These are phyloP conservation scores for Xenops minutus DNA, from an alignment of 2,797 vertebrate genomes.

Conservation along the genomic window DNA sequence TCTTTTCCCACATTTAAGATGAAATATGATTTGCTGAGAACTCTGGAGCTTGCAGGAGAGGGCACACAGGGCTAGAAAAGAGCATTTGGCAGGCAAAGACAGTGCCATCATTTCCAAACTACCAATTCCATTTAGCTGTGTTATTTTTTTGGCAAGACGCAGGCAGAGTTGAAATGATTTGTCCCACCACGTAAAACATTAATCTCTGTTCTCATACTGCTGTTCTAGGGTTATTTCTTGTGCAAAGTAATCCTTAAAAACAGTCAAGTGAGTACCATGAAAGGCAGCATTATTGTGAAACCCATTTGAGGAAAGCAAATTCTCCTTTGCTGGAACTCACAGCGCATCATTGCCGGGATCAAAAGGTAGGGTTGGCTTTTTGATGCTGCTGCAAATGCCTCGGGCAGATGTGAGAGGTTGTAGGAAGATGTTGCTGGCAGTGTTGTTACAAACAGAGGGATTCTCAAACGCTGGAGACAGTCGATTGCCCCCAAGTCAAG, in stretches of 20 bases:
- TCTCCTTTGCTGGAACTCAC: not conserved
- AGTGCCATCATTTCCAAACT: not conserved
- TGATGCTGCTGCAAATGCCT: not conserved
- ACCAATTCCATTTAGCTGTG: not conserved
- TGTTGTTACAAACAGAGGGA: not conserved
- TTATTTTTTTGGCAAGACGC: not conserved
- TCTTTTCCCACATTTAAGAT: not conserved
- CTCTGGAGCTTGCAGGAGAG: not conserved
- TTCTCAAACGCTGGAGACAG: not conserved
- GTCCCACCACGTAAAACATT: not conserved
- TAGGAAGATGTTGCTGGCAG: not conserved
- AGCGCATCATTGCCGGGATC: not conserved
- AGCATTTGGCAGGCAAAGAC: not conserved
- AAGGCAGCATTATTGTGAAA: not conserved
- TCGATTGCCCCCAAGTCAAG: not conserved
- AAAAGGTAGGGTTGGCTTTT: not conserved
- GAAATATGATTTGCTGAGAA: not conserved
- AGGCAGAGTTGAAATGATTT: not conserved
- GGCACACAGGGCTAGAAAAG: not conserved
- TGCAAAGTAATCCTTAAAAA: not conserved
- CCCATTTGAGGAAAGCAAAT: not conserved
- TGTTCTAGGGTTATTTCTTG: not conserved
- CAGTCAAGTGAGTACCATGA: not conserved
- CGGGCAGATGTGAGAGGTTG: not conserved
- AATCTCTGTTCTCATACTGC: not conserved